Evolutionary conservation across 2,888 invertebrate genomes (phyloP).

Genomic region (Hypomecis atomaria): DNA sequence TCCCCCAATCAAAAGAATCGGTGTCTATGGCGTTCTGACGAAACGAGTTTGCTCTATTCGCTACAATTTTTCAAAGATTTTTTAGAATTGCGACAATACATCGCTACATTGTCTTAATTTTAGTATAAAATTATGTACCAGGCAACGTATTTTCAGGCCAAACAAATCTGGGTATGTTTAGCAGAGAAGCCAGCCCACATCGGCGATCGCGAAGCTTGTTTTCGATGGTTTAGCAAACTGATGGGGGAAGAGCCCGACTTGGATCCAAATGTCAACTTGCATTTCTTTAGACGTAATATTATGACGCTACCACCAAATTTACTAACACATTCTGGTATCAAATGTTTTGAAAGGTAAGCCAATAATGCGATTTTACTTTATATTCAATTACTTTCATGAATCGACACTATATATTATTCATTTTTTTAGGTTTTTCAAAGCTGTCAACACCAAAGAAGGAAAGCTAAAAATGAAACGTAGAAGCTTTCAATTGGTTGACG

Average conservation of each 20-base stretch:
- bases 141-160: constrained; percentile 83
- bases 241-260: constrained; percentile 99
- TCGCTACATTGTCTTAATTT: constrained; percentile 26
- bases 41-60: too few species aligned
- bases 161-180: constrained; percentile 98
- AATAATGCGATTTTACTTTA: not conserved
- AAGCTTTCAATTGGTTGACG: constrained; percentile 94
- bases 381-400: not conserved
- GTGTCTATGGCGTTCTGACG: too few species aligned
- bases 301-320: constrained; percentile 95
- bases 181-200: constrained; percentile 97
- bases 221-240: constrained; percentile 98
- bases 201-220: constrained; percentile 97
- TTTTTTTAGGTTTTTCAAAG: constrained; percentile 91
- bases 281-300: constrained; percentile 98
- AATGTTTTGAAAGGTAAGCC: constrained; percentile 88
- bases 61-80: too few species aligned
- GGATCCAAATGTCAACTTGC: constrained; percentile 97
- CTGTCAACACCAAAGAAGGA: constrained; percentile 97
- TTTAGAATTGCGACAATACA: constrained; percentile 8
- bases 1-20: too few species aligned
- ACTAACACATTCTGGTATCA: constrained; percentile 97
- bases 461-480: constrained; percentile 95
- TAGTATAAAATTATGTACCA: constrained; percentile 19
- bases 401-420: not conserved